phyloP scores from a whole-genome alignment of 2,888 invertebrate species.

The Drosophila testacea region DNA sequence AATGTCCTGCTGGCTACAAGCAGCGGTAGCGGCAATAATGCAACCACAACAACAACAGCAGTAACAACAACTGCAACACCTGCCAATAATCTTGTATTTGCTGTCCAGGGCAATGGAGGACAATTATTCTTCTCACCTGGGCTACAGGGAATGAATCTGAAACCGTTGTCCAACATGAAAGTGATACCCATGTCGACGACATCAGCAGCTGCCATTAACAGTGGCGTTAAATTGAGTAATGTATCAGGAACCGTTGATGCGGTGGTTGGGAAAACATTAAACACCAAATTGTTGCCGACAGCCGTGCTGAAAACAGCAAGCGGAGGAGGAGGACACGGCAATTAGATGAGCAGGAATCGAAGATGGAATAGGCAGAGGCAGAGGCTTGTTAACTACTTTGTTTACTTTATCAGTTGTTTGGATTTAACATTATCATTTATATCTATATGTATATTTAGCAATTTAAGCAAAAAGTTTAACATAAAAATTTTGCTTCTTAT shows the following conservation, averaged over 20 bases:
- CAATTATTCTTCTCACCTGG: conserved; percentile 88
- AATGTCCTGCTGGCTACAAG: conserved; percentile 62
- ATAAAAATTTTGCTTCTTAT: conserved; percentile 36
- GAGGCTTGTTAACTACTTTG: conserved; percentile 67
- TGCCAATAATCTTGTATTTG: conserved; percentile 86
- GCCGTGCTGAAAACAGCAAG: conserved; percentile 64
- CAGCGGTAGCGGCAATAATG: conserved; percentile 27
- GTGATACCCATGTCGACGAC: conserved; percentile 85
- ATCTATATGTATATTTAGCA: conserved; percentile 36
- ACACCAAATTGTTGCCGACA: conserved; percentile 57
- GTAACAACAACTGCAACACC: conserved; percentile 64
- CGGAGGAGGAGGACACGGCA: conserved; percentile 39
- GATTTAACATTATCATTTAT: conserved; percentile 31
- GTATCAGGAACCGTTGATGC: conserved; percentile 39
- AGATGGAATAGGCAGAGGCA: conserved; percentile 22
- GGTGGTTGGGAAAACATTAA: conserved; percentile 54
- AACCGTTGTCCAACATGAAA: conserved; percentile 88
- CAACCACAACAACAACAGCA: conserved; percentile 50
- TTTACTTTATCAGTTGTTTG: conserved; percentile 49
- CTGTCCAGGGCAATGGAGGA: conserved; percentile 87
- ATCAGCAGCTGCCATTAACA: not conserved
- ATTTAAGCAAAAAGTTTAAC: conserved; percentile 56
- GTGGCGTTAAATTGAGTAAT: conserved; percentile 26
- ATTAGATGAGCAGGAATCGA: conserved; percentile 21
- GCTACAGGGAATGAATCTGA: conserved; percentile 88